These are phyloP conservation scores for Lasioglossum marginatum DNA, from an alignment of 2,888 invertebrate genomes.

Conservation along the genomic window DNA sequence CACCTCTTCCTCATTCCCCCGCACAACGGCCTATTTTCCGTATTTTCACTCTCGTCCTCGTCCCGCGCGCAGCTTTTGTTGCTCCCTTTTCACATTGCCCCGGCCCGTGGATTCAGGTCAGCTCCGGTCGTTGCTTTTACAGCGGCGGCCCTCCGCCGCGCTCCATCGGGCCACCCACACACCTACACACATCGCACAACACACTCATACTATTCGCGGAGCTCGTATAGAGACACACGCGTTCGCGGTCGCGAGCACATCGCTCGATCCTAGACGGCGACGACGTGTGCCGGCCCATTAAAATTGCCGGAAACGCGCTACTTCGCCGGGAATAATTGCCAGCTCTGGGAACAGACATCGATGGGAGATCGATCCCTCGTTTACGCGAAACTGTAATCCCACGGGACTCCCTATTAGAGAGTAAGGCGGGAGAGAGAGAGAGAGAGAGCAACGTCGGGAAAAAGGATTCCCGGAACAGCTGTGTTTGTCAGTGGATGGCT, in stretches of 20 bases:
- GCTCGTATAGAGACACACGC: background rate
- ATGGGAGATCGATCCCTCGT: conserved; percentile 53
- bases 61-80: conserved; percentile 68
- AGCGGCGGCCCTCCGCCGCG: conserved; percentile 53
- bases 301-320: conserved; percentile 64
- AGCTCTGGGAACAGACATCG: conserved; percentile 34
- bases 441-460: background rate
- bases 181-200: conserved; percentile 27
- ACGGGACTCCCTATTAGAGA: background rate
- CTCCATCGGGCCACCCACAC: conserved; percentile 33
- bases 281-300: conserved; percentile 46
- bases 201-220: background rate
- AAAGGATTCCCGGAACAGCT: background rate
- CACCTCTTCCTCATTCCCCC: conserved; percentile 18
- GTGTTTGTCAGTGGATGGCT: background rate
- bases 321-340: conserved; percentile 60
- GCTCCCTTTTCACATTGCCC: conserved; percentile 72
- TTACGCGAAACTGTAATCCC: conserved; percentile 27
- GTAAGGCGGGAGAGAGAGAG: background rate
- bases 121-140: conserved; percentile 73
- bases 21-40: conserved; percentile 70
- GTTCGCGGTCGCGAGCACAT: conserved; percentile 14
- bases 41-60: conserved; percentile 72
- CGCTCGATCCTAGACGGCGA: conserved; percentile 59
- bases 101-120: conserved; percentile 73